Base-by-base conservation (phyloP, 1,140 invertebrate species). In the Lucilia sericata region DNA sequence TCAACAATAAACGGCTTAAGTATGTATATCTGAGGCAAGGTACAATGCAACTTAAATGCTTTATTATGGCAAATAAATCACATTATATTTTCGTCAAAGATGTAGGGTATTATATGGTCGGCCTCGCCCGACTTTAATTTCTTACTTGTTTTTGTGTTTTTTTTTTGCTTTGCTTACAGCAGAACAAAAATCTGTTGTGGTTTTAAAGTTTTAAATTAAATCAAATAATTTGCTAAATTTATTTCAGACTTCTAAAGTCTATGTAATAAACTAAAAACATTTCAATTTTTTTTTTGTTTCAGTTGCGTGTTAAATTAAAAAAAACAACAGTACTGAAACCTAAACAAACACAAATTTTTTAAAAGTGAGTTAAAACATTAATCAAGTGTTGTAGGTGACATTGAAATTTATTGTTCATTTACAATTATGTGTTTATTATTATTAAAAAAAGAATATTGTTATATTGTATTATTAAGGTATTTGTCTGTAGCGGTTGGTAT, bases 351-450 rank as follows among this genome's bases (percentile, higher is more conserved):
- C 25, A 30, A 30, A 30, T 3, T 30, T 30, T n/a, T 30, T 21
- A 80, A 80, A 51, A 49, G 13, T 80, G 42, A 49, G 2, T 80
- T 80, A 47, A 80, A 80, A 49, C 76, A 80, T 49, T 19, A 80
- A 80, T 80, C 36, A 80, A 80, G 47, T 80, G 42, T 47, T 78
- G 55, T 70, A 70, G 76, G 76, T 80, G 42, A 80, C 76, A 80
- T 80, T 80, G 76, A 80, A 80, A 80, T 80, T 49, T 80, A 80
- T 55, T 55, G 51, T 55, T 55, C 51, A 55, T 55, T 42, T 55
- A 55, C 51, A 55, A 55, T 55, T 55, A 55, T 55, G 19, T 70
- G 19, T 19, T 21, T 21, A 70, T 70, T 70, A 70, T 60, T 60
- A n/a, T 14, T 60, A n/a, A n/a, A 60, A 60, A 30, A 30, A 30